A percentile compares a stretch with the other conserved stretches of the same genome.
Evolutionary conservation across 2,113 vertebrate genomes (phyloP).

Genomic region (Cricetomys ansorgei): DNA sequence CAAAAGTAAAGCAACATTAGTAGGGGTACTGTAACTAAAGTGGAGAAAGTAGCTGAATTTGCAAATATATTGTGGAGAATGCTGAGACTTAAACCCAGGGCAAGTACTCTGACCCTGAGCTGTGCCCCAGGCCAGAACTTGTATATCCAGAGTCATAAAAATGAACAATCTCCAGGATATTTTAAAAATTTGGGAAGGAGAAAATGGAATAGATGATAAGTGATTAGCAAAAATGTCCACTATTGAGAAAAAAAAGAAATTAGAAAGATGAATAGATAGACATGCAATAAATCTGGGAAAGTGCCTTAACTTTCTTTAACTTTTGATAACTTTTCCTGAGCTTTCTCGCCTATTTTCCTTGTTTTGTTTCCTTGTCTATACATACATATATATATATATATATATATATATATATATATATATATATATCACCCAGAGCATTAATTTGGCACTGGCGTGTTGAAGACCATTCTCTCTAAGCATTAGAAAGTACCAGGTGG

Average conservation of each 20-base stretch:
- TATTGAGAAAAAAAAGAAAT: neutral
- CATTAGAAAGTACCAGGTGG: neutral
- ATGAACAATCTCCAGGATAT: neutral
- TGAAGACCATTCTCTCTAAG: neutral
- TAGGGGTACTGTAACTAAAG: neutral
- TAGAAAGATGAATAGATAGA: neutral
- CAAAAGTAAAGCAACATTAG: neutral
- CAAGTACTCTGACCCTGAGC: neutral
- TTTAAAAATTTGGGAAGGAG: neutral
- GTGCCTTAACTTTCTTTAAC: neutral
- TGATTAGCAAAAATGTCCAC: neutral
- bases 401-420: too few relatives aligned
- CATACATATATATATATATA: too few relatives aligned
- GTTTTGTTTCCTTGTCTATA: too few relatives aligned
- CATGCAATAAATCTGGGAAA: neutral
- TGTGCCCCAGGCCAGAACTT: neutral
- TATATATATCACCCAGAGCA: neutral
- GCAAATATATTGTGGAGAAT: neutral
- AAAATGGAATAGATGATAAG: neutral
- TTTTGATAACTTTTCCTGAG: neutral
- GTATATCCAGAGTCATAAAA: neutral
- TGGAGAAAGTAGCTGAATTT: neutral
- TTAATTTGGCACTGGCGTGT: neutral
- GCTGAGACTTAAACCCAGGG: neutral
- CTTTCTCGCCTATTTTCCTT: neutral